Percentiles rank a stretch among this genome's conserved stretches.
These are phyloP conservation scores for Corythucha ciliata DNA, from an alignment of 2,888 invertebrate species.

Conservation along the genomic window DNA sequence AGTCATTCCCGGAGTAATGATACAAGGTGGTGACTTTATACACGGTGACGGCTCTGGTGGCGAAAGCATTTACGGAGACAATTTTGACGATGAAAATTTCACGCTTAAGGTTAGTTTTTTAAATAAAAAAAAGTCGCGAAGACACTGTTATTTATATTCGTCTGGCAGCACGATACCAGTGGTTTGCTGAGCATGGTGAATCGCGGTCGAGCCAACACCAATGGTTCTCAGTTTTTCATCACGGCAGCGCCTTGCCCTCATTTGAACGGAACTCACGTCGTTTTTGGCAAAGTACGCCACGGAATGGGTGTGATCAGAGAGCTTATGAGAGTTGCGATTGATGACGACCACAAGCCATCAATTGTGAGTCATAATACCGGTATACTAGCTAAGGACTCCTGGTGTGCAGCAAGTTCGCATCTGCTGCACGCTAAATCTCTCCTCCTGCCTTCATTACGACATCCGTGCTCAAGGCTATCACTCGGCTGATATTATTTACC, in stretches of 20 bases:
- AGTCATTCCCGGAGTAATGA: conserved; percentile 67
- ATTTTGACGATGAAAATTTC: conserved; percentile 88
- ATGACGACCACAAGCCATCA: too few relatives aligned
- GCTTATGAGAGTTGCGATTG: conserved; percentile 44
- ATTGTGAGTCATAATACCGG: too few relatives aligned
- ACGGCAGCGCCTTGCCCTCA: conserved; percentile 66
- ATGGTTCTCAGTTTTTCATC: conserved; percentile 92
- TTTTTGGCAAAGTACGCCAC: conserved; percentile 67
- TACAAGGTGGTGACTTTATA: conserved; percentile 72
- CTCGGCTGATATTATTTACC: background rate
- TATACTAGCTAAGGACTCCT: background rate
- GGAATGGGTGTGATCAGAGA: conserved; percentile 65
- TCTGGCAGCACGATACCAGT: conserved; percentile 47
- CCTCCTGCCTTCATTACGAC: background rate
- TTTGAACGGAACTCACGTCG: conserved; percentile 70
- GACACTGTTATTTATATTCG: conserved; percentile 24
- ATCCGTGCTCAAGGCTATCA: background rate
- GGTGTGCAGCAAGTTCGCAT: background rate
- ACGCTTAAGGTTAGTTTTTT: conserved; percentile 48
- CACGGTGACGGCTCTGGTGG: conserved; percentile 78
- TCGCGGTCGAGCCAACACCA: conserved; percentile 66
- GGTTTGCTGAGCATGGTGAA: conserved; percentile 74
- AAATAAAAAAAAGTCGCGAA: too few relatives aligned
- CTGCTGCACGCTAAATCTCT: too few relatives aligned
- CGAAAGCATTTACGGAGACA: conserved; percentile 86